phyloP scores from a whole-genome alignment of 1,140 invertebrate species.

The Drosophila pseudoobscura region DNA sequence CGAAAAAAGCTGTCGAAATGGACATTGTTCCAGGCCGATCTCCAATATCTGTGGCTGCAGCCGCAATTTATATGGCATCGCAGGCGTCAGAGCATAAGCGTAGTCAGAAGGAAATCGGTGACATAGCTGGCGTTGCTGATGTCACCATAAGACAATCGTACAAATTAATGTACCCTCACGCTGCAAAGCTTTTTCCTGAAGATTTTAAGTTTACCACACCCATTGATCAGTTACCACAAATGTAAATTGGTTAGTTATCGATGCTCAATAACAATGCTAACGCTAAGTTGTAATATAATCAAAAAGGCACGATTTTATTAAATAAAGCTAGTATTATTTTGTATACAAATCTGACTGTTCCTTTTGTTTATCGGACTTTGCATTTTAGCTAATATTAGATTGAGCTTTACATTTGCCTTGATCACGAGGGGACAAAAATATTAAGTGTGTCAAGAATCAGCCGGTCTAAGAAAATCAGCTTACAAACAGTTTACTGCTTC shows the following conservation, averaged over 20 bases:
- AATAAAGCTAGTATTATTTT: conserved; percentile 49
- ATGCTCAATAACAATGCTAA: conserved; percentile 60
- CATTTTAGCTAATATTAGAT: background rate
- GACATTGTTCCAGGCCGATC: conserved; percentile 99
- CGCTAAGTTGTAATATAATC: conserved; percentile 56
- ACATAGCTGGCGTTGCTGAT: conserved; percentile 99
- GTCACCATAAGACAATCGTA: conserved; percentile 99
- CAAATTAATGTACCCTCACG: conserved; percentile 98
- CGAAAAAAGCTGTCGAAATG: conserved; percentile 97
- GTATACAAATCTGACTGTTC: conserved; percentile 12
- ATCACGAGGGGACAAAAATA: too few relatives aligned
- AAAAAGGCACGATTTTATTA: conserved; percentile 68
- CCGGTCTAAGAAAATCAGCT: too few relatives aligned
- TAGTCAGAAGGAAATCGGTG: conserved; percentile 98
- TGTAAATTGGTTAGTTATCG: conserved; percentile 84
- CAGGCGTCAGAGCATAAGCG: conserved; percentile 97
- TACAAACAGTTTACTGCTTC: too few relatives aligned
- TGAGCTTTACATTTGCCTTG: too few relatives aligned
- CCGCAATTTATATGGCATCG: conserved; percentile 99
- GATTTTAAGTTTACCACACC: conserved; percentile 98
- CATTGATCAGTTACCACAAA: conserved; percentile 96
- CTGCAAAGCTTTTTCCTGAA: conserved; percentile 95
- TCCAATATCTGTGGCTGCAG: conserved; percentile 99
- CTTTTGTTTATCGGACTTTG: too few relatives aligned
- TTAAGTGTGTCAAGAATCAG: too few relatives aligned